Base-by-base conservation (phyloP, 2,797 vertebrate species). In the Hemitrygon akajei region DNA sequence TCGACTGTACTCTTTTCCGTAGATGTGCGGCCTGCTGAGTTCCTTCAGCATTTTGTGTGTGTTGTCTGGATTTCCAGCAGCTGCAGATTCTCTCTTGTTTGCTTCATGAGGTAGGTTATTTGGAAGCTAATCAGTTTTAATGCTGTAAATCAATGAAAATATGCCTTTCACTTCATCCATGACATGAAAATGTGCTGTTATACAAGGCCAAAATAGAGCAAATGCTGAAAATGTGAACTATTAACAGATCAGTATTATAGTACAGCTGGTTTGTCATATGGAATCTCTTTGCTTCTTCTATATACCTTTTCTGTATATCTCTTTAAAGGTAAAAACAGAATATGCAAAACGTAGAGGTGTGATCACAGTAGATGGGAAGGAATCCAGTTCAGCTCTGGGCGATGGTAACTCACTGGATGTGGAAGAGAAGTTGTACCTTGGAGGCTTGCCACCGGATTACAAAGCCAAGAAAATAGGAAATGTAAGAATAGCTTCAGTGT, bases 391-490 rank as follows among this genome's bases (percentile, higher is more conserved):
- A 2, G 93, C 96, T 0, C 96, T 96, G 95, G 98, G 98, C 87
- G 98, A 98, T 40, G 97, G 96, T 0, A 97, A 95, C 95, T 97
- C 97, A 0, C 94, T 99, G 95, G 98, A 99, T 0, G 98, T 99
- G 94, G 97, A 98, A 94, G 97, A 96, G 30, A 97, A 96, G 93
- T 94, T 99, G 0, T 99, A 98, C 73, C 95, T 99, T 4, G 98
- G 98, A 75, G 98, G 98, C 14, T 95, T 98, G 0, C 98, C 98
- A 1, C 94, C 95, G 0, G 95, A 96, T 56, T 98, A 97, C 11
- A 93, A 94, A 69, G 95, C 97, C 40, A 97, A 96, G 95, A 98
- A 96, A 94, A 97, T 98, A 80, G 97, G 97, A 76, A 98, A 98
- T 1, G 98, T 99, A 97, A 95, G 97, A 80, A 86, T 94, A 25